Evolutionary conservation across 1,140 invertebrate species (phyloP).

Genomic region (Muscidifurax raptorellus): DNA sequence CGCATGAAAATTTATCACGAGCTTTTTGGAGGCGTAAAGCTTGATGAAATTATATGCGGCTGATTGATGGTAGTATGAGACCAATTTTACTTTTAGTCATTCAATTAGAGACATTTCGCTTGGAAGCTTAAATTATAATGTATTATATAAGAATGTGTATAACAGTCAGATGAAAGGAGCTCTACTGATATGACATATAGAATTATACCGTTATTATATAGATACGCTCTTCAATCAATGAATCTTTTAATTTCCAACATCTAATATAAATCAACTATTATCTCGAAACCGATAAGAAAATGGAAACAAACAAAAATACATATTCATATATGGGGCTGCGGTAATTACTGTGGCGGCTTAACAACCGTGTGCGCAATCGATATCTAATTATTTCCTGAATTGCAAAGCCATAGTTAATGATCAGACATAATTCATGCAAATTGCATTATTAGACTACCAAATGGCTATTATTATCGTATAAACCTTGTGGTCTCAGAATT

Average conservation of each 20-base stretch:
- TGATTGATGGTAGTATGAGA: no score
- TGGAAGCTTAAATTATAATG: no score
- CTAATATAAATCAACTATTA: no score
- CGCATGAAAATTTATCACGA: neutral
- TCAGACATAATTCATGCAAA: neutral
- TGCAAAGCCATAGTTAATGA: neutral
- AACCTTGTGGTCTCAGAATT: neutral
- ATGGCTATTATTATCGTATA: neutral
- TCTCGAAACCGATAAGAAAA: neutral
- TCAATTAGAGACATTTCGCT: no score
- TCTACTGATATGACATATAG: no score
- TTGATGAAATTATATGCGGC: neutral
- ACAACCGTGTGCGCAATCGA: neutral
- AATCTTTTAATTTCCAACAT: no score
- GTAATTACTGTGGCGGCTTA: neutral
- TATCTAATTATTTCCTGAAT: conserved; percentile 2
- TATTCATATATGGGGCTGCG: neutral
- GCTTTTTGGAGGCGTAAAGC: neutral
- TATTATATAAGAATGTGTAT: no score
- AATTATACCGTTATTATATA: no score
- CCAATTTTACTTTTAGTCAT: no score
- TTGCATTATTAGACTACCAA: conserved; percentile 1
- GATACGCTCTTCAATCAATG: no score
- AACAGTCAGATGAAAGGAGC: no score
- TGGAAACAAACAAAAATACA: neutral